Evolutionary conservation across 2,113 vertebrate species (phyloP).

Genomic region (Boulengeromyrus knoepffleri): DNA sequence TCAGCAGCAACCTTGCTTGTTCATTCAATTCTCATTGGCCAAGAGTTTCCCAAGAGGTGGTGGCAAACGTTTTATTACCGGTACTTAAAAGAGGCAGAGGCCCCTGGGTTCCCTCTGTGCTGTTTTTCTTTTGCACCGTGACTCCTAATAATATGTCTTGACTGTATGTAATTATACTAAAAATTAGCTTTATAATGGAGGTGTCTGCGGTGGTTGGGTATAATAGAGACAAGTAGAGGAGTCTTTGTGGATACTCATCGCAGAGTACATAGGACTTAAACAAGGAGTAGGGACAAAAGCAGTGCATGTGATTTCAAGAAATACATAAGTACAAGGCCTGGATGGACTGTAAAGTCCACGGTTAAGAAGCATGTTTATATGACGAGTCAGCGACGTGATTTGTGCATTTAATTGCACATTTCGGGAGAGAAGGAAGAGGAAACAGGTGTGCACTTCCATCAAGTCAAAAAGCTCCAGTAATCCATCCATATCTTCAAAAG

Average conservation of each 20-base stretch:
- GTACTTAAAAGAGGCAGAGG: slow-evolving; percentile 51
- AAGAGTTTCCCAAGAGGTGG: slow-evolving; percentile 46
- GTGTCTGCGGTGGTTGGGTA: not conserved
- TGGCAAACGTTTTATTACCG: slow-evolving; percentile 51
- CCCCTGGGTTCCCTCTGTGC: slow-evolving; percentile 37
- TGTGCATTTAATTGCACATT: slow-evolving; percentile 2
- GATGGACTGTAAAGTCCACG: not conserved
- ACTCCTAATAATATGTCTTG: slow-evolving; percentile 55
- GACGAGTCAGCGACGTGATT: slow-evolving; percentile 12
- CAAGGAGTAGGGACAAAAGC: not conserved
- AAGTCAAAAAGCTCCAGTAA: not conserved
- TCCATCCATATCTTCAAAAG: not conserved
- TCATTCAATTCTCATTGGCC: slow-evolving; percentile 54
- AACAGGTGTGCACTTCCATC: not conserved
- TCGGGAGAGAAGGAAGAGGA: not conserved
- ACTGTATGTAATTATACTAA: slow-evolving; percentile 47
- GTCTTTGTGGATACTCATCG: not conserved
- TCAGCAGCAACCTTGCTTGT: slow-evolving; percentile 13
- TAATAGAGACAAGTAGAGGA: not conserved
- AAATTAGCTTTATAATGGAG: slow-evolving; percentile 42
- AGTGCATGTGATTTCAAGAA: not conserved
- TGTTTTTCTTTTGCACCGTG: slow-evolving; percentile 26
- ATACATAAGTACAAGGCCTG: not conserved
- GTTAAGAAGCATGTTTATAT: not conserved
- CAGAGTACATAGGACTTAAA: not conserved